Conservation (phyloP, 2,888 invertebrate genomes). For the Teinopalpus imperialis region DNA sequence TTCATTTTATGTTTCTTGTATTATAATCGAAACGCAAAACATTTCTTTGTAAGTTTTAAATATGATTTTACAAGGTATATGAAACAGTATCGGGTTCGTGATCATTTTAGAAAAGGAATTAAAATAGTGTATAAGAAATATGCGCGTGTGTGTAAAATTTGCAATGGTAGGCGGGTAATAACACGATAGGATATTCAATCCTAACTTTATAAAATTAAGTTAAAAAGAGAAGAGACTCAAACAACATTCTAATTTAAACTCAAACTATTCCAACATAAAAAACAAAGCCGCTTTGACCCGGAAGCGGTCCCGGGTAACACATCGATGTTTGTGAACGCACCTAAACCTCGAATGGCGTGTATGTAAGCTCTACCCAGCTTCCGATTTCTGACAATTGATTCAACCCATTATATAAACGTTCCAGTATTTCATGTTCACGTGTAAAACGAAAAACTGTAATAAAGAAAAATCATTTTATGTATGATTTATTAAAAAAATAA, state of each 20-base stretch:
- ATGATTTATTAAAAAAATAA: too few relatives aligned
- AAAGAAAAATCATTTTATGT: too few relatives aligned
- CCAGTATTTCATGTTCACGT: too few relatives aligned
- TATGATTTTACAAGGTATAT: too few relatives aligned
- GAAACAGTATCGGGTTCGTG: too few relatives aligned
- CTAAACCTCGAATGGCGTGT: slow-evolving; percentile 9
- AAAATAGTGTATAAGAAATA: too few relatives aligned
- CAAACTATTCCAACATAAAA: slow-evolving; percentile 22
- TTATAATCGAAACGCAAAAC: too few relatives aligned
- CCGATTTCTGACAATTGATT: slow-evolving; percentile 16
- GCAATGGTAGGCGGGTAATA: background rate
- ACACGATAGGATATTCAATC: slow-evolving; percentile 10
- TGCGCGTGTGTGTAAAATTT: background rate
- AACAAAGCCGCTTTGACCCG: slow-evolving; percentile 18
- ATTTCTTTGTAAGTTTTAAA: too few relatives aligned
- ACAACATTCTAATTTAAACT: slow-evolving; percentile 20
- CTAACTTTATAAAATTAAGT: slow-evolving; percentile 7
- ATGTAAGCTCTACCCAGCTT: background rate
- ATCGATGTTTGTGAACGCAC: slow-evolving; percentile 24
- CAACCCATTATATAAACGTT: background rate
- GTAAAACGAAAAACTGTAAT: too few relatives aligned
- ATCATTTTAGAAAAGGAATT: too few relatives aligned
- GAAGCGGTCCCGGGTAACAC: slow-evolving; percentile 17
- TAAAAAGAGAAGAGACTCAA: slow-evolving; percentile 1
- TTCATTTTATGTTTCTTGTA: too few relatives aligned